Conservation (phyloP, 2,888 invertebrate genomes). For the Hypercompe scribonia region DNA sequence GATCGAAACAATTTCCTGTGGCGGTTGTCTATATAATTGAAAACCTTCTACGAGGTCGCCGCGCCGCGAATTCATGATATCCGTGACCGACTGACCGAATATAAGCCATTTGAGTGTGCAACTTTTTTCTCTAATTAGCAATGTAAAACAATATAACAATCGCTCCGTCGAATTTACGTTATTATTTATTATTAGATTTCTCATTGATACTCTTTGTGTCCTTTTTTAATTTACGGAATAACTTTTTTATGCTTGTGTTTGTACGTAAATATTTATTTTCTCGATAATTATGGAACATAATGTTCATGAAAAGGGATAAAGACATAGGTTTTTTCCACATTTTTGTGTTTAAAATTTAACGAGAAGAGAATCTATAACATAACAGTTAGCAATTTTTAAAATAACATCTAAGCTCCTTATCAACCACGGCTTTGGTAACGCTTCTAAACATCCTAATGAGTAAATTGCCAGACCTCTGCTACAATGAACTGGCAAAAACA, state of each 20-base stretch:
- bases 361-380: not conserved
- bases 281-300: not conserved
- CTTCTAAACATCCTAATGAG: not conserved
- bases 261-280: not conserved
- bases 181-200: slow-evolving; percentile 3
- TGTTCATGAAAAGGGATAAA: not conserved
- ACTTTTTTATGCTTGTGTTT: not conserved
- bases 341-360: not conserved
- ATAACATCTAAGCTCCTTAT: not conserved
- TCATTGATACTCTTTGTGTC: not conserved
- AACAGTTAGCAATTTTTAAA: not conserved
- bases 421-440: not conserved
- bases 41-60: slow-evolving; percentile 54
- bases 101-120: slow-evolving; percentile 24
- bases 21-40: slow-evolving; percentile 44
- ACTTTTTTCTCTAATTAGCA: slow-evolving; percentile 39
- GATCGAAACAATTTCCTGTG: slow-evolving; percentile 46
- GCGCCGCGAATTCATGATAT: slow-evolving; percentile 49
- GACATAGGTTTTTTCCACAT: not conserved
- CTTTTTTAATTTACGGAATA: not conserved
- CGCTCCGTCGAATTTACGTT: slow-evolving; percentile 5
- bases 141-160: not conserved
- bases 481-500: not conserved
- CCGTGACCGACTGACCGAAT: slow-evolving; percentile 48
- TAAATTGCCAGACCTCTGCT: not conserved